These are phyloP conservation scores for Chaetorhynchus papuensis DNA, from an alignment of 2,113 vertebrate species.

Conservation along the genomic window DNA sequence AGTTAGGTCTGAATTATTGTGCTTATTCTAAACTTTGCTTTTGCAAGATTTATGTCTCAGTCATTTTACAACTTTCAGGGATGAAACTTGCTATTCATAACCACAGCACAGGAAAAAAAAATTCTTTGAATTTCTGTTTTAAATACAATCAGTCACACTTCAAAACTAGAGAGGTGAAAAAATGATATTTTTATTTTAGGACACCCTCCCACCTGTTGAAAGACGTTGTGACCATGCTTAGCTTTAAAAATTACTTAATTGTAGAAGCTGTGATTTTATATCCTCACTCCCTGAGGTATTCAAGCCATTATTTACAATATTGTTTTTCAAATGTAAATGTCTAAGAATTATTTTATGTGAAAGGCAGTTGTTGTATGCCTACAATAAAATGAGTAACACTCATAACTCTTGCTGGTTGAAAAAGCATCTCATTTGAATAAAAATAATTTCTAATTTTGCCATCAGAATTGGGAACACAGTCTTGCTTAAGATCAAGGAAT, in stretches of 20 bases:
- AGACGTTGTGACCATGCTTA: neutral
- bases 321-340: neutral
- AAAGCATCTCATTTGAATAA: neutral
- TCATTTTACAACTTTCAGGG: neutral
- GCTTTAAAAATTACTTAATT: neutral
- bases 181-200: neutral
- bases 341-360: neutral
- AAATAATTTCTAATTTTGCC: neutral
- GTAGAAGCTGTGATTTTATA: neutral
- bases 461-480: neutral
- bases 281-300: neutral
- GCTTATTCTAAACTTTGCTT: conserved; percentile 13
- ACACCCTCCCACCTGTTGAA: neutral
- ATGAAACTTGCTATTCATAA: conserved; percentile 1
- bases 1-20: conserved; percentile 19
- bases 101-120: neutral
- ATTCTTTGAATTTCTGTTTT: neutral
- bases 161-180: neutral
- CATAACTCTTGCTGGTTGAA: neutral
- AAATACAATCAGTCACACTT: neutral
- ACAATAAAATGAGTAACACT: neutral
- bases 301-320: neutral
- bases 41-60: neutral
- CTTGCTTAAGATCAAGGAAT: neutral
- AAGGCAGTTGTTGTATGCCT: neutral